These are phyloP conservation scores for Aricia agestis DNA, from an alignment of 1,140 invertebrate genomes.

Conservation along the genomic window DNA sequence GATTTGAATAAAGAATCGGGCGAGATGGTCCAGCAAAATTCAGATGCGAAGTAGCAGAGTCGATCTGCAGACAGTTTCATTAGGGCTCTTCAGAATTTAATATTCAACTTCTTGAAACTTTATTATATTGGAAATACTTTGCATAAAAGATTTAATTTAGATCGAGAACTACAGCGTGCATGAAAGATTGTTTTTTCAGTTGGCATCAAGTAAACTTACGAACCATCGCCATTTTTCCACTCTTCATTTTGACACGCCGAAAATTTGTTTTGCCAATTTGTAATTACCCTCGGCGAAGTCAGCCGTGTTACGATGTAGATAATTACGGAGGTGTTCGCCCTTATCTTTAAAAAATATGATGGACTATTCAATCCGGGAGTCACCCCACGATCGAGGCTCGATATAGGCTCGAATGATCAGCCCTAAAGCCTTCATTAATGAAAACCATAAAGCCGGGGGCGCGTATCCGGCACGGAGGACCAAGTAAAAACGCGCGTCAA, in stretches of 20 bases:
- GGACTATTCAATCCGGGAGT: slow-evolving; percentile 42
- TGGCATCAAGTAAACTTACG: no score
- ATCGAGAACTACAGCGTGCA: background rate
- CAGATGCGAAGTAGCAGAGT: slow-evolving; percentile 17
- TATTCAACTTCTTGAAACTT: background rate
- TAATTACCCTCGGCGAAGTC: slow-evolving; percentile 16
- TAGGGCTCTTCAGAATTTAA: slow-evolving; percentile 6
- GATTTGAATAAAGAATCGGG: slow-evolving; percentile 66
- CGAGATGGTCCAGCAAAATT: slow-evolving; percentile 29
- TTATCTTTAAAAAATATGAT: slow-evolving; percentile 42
- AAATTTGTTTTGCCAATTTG: slow-evolving; percentile 1
- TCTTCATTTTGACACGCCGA: background rate
- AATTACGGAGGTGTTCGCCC: slow-evolving; percentile 40
- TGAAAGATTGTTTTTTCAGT: no score
- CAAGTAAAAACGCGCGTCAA: slow-evolving; percentile 59
- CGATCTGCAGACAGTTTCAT: slow-evolving; percentile 10
- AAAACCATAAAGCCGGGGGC: slow-evolving; percentile 62
- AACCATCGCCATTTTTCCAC: background rate
- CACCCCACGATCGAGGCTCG: slow-evolving; percentile 57
- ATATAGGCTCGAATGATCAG: slow-evolving; percentile 61
- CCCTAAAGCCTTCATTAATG: slow-evolving; percentile 69
- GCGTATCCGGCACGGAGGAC: slow-evolving; percentile 50
- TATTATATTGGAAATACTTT: slow-evolving; percentile 1
- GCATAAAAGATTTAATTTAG: background rate
- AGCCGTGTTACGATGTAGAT: slow-evolving; percentile 32